Percentiles rank a stretch among this genome's conserved stretches.
Evolutionary conservation across 2,797 vertebrate species (phyloP).

Genomic region (Menidia menidia): DNA sequence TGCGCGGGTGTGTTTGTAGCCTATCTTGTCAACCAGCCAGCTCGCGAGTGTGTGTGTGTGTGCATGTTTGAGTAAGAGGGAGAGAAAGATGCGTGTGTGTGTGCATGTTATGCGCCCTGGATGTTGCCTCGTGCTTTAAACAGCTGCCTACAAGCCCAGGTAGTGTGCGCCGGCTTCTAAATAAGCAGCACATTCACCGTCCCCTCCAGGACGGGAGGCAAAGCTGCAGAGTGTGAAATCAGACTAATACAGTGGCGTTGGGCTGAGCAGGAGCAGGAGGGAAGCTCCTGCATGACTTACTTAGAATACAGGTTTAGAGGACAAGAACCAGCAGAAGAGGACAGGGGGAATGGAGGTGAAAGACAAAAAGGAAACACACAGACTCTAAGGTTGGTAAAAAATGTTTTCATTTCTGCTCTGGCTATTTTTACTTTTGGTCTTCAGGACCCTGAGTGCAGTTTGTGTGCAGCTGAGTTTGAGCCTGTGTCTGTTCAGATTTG

Average conservation of each 20-base stretch:
- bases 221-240: constrained; percentile 87
- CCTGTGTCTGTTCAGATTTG: constrained; percentile 73
- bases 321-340: constrained; percentile 74
- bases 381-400: constrained; percentile 86
- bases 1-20: constrained; percentile 50
- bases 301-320: constrained; percentile 81
- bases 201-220: constrained; percentile 86
- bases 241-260: constrained; percentile 84
- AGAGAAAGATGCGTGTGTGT: constrained; percentile 49
- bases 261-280: constrained; percentile 78
- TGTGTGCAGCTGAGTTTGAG: constrained; percentile 63
- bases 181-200: constrained; percentile 85
- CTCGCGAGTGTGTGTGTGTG: constrained; percentile 48
- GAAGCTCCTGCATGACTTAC: constrained; percentile 78
- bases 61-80: constrained; percentile 61
- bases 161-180: constrained; percentile 84
- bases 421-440: constrained; percentile 57
- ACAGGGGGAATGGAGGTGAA: constrained; percentile 82
- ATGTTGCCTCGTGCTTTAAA: constrained; percentile 87
- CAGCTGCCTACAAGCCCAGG: constrained; percentile 86
- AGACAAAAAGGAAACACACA: constrained; percentile 74
- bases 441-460: constrained; percentile 71
- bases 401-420: constrained; percentile 70
- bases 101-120: constrained; percentile 85
- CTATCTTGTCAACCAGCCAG: constrained; percentile 72